phyloP scores from a whole-genome alignment of 2,797 vertebrate genomes.

The Lagocephalus sceleratus region DNA sequence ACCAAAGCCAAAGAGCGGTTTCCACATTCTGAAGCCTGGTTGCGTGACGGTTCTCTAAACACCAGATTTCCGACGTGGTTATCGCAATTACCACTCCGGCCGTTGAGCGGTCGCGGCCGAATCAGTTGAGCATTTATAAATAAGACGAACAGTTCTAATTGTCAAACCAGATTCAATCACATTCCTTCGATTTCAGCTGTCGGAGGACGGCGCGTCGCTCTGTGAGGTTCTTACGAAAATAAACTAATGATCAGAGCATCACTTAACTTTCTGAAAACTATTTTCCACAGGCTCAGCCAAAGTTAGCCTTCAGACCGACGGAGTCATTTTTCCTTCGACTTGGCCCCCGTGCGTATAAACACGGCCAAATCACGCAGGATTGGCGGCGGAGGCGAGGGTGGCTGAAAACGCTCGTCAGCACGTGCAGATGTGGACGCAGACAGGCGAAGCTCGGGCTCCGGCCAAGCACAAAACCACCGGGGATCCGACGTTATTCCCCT shows the following conservation, averaged over 20 bases:
- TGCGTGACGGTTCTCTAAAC: constrained; percentile 38
- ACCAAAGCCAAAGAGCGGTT: constrained; percentile 29
- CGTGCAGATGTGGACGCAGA: constrained; percentile 17
- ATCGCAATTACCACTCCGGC: constrained; percentile 14
- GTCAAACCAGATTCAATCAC: neutral
- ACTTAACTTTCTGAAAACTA: constrained; percentile 47
- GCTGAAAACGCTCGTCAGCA: constrained; percentile 15
- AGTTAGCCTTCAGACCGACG: constrained; percentile 27
- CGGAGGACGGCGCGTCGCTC: constrained; percentile 22
- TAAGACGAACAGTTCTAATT: constrained; percentile 25
- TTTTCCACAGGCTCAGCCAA: constrained; percentile 43
- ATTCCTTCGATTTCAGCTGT: constrained; percentile 13
- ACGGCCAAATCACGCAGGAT: constrained; percentile 39
- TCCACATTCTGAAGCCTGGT: constrained; percentile 14
- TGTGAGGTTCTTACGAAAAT: constrained; percentile 37
- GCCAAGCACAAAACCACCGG: constrained; percentile 50
- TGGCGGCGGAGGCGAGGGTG: neutral
- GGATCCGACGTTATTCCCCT: constrained; percentile 36
- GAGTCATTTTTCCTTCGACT: constrained; percentile 5
- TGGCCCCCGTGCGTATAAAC: constrained; percentile 8
- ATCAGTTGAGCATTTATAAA: constrained; percentile 33
- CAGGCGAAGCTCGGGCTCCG: constrained; percentile 31
- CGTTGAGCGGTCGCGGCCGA: constrained; percentile 46
- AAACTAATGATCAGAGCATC: constrained; percentile 36
- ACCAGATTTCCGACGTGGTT: constrained; percentile 31